Conservation (phyloP, 1,140 invertebrate species). For the Mamestra configurata region DNA sequence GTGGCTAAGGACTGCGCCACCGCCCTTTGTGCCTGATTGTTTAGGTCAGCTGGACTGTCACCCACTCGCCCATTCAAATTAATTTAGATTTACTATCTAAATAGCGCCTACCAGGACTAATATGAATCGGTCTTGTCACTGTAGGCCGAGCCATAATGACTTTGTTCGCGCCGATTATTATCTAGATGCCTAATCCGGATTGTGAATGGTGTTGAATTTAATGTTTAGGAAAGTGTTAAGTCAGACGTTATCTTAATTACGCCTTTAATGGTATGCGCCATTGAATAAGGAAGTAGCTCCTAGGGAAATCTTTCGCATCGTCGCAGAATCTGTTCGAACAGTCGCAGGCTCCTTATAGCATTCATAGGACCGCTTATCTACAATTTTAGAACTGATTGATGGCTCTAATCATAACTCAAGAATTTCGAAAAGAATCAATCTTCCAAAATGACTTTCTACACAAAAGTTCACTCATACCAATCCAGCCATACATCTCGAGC, state of each 20-base stretch:
- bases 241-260: slow-evolving; percentile 45
- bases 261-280: slow-evolving; percentile 17
- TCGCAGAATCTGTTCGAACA: neutral
- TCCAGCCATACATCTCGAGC: slow-evolving; percentile 46
- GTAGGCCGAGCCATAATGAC: slow-evolving; percentile 65
- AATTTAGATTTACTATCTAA: slow-evolving; percentile 79
- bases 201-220: slow-evolving; percentile 53
- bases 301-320: slow-evolving; percentile 9
- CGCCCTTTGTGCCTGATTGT: slow-evolving; percentile 71
- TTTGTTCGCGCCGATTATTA: slow-evolving; percentile 64
- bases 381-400: neutral
- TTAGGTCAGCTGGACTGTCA: slow-evolving; percentile 72
- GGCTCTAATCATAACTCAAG: neutral
- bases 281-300: slow-evolving; percentile 9
- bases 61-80: slow-evolving; percentile 74
- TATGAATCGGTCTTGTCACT: slow-evolving; percentile 71
- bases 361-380: neutral
- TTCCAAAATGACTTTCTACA: slow-evolving; percentile 26
- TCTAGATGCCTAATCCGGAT: slow-evolving; percentile 54
- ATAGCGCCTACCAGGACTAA: slow-evolving; percentile 69
- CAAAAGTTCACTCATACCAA: slow-evolving; percentile 31
- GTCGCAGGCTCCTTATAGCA: neutral
- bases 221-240: slow-evolving; percentile 44
- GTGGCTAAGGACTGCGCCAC: slow-evolving; percentile 57
- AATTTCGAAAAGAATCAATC: neutral